Percentiles rank a stretch among this genome's conserved stretches.
Conservation (phyloP, 2,888 invertebrate genomes). For the Salticus scenicus region DNA sequence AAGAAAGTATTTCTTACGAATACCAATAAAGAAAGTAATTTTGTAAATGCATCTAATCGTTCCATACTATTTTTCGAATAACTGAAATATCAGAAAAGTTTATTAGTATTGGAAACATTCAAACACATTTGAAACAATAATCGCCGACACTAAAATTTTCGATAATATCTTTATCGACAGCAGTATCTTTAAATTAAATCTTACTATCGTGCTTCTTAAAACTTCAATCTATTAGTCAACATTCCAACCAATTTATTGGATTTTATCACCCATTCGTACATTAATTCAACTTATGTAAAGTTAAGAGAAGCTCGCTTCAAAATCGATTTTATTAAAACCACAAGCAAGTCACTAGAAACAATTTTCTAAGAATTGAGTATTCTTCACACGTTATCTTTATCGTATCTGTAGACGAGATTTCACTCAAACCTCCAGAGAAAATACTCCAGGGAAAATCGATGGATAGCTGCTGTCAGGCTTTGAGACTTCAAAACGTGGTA, state of each 20-base stretch:
- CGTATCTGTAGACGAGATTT: conserved; percentile 32
- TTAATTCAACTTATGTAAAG: conserved; percentile 51
- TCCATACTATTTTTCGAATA: no score
- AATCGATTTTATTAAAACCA: conserved; percentile 47
- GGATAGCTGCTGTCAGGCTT: background rate
- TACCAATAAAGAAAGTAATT: no score
- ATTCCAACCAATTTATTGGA: conserved; percentile 54
- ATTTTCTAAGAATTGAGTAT: conserved; percentile 23
- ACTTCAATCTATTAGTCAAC: conserved; percentile 37
- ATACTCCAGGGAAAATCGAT: conserved; percentile 34
- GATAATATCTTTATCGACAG: no score
- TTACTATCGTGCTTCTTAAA: conserved; percentile 17
- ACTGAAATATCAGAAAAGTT: no score
- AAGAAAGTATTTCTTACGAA: no score
- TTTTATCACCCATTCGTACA: conserved; percentile 44
- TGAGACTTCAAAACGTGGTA: no score
- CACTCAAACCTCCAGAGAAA: conserved; percentile 19
- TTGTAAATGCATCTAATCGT: no score
- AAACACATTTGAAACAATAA: no score
- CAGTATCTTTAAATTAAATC: background rate
- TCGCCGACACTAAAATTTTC: no score
- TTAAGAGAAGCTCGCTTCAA: conserved; percentile 10
- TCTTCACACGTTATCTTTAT: conserved; percentile 43
- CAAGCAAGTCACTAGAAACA: conserved; percentile 6
- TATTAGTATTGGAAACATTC: no score